phyloP scores from a whole-genome alignment of 1,140 invertebrate genomes.

The Monomorium pharaonis region DNA sequence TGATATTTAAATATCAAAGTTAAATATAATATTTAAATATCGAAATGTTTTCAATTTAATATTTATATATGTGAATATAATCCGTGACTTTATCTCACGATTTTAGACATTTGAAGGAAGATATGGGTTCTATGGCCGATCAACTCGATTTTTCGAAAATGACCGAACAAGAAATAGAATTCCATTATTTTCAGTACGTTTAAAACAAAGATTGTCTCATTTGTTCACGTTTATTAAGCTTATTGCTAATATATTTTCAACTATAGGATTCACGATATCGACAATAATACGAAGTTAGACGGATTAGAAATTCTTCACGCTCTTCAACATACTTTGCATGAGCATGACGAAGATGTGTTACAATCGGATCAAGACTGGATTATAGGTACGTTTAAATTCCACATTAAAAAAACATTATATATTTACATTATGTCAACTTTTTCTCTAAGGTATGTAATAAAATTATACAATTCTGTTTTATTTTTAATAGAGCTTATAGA shows the following conservation, averaged over 20 bases:
- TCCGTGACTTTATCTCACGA: conserved; percentile 66
- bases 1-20: not conserved
- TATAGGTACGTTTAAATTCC: conserved; percentile 47
- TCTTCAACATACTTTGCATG: conserved; percentile 87
- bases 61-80: not conserved
- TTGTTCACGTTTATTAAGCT: conserved; percentile 2
- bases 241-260: conserved; percentile 65
- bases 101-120: conserved; percentile 90
- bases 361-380: conserved; percentile 54
- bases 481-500: conserved; percentile 92
- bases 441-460: not conserved
- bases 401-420: not conserved
- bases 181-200: conserved; percentile 88
- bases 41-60: conserved; percentile 1
- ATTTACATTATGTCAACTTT: not conserved
- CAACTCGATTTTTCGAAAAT: conserved; percentile 87
- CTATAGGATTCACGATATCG: conserved; percentile 91
- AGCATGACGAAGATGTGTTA: conserved; percentile 74
- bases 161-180: conserved; percentile 91
- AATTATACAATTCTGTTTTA: conserved; percentile 69
- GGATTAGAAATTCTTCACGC: conserved; percentile 92
- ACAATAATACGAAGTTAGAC: conserved; percentile 92
- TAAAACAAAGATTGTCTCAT: not conserved
- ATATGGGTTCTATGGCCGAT: conserved; percentile 87
- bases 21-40: not conserved